Base-by-base conservation (phyloP, 2,888 invertebrate genomes). In the Dasypogon diadema region DNA sequence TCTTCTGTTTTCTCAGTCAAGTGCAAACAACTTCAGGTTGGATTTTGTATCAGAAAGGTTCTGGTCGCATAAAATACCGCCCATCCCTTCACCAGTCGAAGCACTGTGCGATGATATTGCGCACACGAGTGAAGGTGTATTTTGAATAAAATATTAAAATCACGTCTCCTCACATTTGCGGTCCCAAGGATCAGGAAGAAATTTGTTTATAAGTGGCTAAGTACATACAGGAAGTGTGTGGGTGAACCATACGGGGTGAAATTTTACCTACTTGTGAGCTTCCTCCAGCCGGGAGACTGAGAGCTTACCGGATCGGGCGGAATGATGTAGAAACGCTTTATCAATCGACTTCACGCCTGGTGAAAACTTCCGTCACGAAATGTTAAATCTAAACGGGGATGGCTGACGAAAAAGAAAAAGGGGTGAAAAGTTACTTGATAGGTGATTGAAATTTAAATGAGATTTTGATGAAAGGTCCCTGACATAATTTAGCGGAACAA, bases 371-470 rank as follows among this genome's bases (percentile, higher is more conserved):
- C 46, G 12, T 63, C 30, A n/a, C 34, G 48, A 10, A 60, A 48
- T 30, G 8, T 22, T 24, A 18, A 42, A 42, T 42, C 8, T 21
- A 22, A n/a, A 42, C n/a, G 30, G 24, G 14, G n/a, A n/a, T n/a
- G n/a, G n/a, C n/a, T n/a, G n/a, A n/a, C 8, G n/a, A 34, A 26
- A 18, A 37, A 18, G 46, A 26, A 70, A 68, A 73, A 76, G 24
- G 72, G 76, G 72, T 73, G 48, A 60, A 73, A 63, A 34, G 63
- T 55, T 46, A 60, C 63, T 34, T 76, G 63, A 60, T 76, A 63
- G 75, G 60, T 70, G 46, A 72, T 70, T 76, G 60, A 37, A 58
- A 76, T 73, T 76, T 76, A 76, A 76, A 76, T 76, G 76, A 76
- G 76, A 76, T 76, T 73, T 72, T 26, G 73, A 73, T 76, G 76